phyloP scores from a whole-genome alignment of 2,113 vertebrate genomes.

The Oryzias melastigma region DNA sequence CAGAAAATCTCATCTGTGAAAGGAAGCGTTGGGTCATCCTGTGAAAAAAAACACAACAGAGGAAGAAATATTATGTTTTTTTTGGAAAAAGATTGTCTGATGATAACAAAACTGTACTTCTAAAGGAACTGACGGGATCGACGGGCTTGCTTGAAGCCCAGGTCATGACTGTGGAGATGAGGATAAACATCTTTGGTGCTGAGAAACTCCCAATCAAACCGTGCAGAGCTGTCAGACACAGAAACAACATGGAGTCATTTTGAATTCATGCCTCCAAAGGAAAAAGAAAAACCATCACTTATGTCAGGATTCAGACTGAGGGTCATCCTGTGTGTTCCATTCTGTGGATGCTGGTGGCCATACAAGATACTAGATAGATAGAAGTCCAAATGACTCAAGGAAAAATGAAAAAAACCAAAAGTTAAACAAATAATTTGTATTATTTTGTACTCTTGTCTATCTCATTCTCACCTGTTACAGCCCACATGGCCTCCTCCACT shows the following conservation, averaged over 20 bases:
- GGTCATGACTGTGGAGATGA: conserved; percentile 91
- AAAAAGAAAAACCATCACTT: not conserved
- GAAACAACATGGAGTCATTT: not conserved
- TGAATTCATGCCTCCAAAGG: not conserved
- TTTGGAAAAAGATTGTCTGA: not conserved
- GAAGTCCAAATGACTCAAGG: too few relatives aligned
- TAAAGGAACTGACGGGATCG: conserved; percentile 79
- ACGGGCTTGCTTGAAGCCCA: conserved; percentile 83
- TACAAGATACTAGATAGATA: too few relatives aligned
- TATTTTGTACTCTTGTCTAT: too few relatives aligned
- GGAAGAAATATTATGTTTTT: not conserved
- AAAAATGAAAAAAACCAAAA: not conserved
- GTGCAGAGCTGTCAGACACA: conserved; percentile 76
- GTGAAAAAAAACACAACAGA: not conserved
- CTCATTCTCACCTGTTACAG: conserved; percentile 79
- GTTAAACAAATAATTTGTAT: too few relatives aligned
- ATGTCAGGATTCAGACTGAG: not conserved
- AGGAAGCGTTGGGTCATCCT: conserved; percentile 82
- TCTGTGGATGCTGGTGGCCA: too few relatives aligned
- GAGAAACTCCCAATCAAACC: conserved; percentile 72
- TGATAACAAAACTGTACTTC: not conserved
- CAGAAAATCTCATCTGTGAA: conserved; percentile 87
- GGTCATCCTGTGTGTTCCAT: too few relatives aligned
- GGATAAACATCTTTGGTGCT: conserved; percentile 85
- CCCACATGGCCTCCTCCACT: conserved; percentile 87